Evolutionary conservation across 2,113 vertebrate species (phyloP), one percentile per base, ranked within the genome.

Genomic region (Cheilinus undulatus): DNA sequence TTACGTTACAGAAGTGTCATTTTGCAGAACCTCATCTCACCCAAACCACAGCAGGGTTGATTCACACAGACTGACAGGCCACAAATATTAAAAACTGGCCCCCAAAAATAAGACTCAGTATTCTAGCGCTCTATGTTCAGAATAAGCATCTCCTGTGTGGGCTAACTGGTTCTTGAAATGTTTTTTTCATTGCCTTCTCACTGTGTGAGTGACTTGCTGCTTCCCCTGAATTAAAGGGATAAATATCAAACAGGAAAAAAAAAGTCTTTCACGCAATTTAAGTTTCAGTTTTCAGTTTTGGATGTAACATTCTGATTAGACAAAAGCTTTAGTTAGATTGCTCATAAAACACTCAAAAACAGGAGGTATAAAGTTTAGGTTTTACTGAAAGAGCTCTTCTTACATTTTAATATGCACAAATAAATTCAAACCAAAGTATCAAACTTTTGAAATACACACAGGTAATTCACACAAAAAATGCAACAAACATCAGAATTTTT

Each of bases 1-100:
- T 4, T 15, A 42, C 17, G 5, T 42, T 2, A 19, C 14, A 42
- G 40, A 42, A 42, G 15, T 15, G 17, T 7, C 26, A 19, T 17
- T 42, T 27, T 38, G 22, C 3, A 42, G 56, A 40, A 26, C 2
- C 3, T 49, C 17, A 17, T 48, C 7, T 23, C 26, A 43, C 49
- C 7, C 53, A 64, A 64, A 48, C 50, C 59, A 54, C 59, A 73
- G 40, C 11, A 13, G 9, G 22, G 40, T 28, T 9, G 13, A 28
- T 6, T 30, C 42, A 13, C 11, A 32, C 1, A 3, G 22, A 7
- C 28, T 20, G 24, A 52, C 26, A 42, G 40, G 40, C 40, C 40
- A 42, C 14, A 42, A 17, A 42, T 36, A 12, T 36, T 36, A 11
- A 36, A 40, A 40, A n/a, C n/a, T n/a, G n/a, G n/a, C n/a, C n/a